Conservation (phyloP, 2,888 invertebrate genomes). For the Chaetoderma sp. region DNA sequence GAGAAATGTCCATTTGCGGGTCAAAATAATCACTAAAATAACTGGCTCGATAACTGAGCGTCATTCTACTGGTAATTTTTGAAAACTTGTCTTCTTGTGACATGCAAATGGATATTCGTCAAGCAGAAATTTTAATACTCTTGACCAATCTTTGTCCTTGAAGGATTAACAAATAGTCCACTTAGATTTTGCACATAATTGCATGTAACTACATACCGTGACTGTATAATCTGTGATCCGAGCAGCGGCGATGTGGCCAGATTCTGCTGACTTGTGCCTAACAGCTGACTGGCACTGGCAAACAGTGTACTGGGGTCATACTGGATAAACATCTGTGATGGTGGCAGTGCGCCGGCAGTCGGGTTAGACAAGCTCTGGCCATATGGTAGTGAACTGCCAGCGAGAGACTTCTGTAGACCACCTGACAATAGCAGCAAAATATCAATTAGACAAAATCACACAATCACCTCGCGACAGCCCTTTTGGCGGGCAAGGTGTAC, state of each 20-base stretch:
- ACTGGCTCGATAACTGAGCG: too few relatives aligned
- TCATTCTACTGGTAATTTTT: too few relatives aligned
- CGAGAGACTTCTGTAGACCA: slow-evolving; percentile 45
- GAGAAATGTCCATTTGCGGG: too few relatives aligned
- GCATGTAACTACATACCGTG: slow-evolving; percentile 68
- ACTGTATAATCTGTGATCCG: slow-evolving; percentile 76
- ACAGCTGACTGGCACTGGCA: slow-evolving; percentile 62
- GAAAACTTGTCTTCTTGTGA: too few relatives aligned
- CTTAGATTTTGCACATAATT: not conserved
- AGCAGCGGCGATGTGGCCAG: slow-evolving; percentile 73
- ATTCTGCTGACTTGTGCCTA: slow-evolving; percentile 62
- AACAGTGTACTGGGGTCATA: slow-evolving; percentile 72
- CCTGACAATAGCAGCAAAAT: not conserved
- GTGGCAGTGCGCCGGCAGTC: slow-evolving; percentile 47
- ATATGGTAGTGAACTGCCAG: slow-evolving; percentile 47
- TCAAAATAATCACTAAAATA: too few relatives aligned
- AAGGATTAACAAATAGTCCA: too few relatives aligned
- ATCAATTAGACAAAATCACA: too few relatives aligned
- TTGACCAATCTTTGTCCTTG: too few relatives aligned
- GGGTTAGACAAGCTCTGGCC: slow-evolving; percentile 46
- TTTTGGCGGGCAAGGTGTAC: too few relatives aligned
- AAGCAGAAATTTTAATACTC: too few relatives aligned
- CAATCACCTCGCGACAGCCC: too few relatives aligned
- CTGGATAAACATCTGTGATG: slow-evolving; percentile 75
- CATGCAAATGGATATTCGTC: too few relatives aligned